phyloP scores from a whole-genome alignment of 35 echinoderm and acorn worm genomes.

The Amphiura filiformis region DNA sequence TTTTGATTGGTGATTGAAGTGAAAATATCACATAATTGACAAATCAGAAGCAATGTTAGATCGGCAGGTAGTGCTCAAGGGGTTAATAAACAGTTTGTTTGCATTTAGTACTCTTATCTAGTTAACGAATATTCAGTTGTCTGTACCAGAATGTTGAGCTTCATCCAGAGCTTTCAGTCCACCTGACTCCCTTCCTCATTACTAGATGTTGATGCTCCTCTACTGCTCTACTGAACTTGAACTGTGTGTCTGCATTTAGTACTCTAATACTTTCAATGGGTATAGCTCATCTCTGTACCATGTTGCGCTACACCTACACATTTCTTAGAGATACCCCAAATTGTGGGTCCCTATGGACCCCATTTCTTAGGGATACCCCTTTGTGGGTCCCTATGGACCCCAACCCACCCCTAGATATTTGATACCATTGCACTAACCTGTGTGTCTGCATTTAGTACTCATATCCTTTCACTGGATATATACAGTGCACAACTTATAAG shows the following conservation, averaged over 20 bases:
- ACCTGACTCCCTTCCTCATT: no score
- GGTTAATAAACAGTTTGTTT: no score
- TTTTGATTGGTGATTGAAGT: no score
- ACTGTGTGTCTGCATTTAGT: conserved; percentile 49
- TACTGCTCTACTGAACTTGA: no score
- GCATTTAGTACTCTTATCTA: not conserved
- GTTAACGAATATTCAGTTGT: not conserved
- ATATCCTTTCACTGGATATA: conserved; percentile 88
- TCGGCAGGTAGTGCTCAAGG: no score
- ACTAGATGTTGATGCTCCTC: no score
- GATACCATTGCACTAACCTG: not conserved
- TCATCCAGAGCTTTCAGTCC: not conserved
- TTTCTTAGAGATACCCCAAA: no score
- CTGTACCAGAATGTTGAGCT: not conserved
- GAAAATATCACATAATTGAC: no score
- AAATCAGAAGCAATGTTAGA: no score
- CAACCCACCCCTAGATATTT: not conserved
- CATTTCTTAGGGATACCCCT: not conserved
- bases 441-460: conserved; percentile 62
- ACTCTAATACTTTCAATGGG: conserved; percentile 87
- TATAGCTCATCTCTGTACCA: no score
- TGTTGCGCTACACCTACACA: conserved; percentile 87
- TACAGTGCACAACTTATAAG: no score
- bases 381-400: not conserved
- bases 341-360: no score